phyloP scores from a whole-genome alignment of 2,888 invertebrate species.

The Marasmarcha lunaedactyla region DNA sequence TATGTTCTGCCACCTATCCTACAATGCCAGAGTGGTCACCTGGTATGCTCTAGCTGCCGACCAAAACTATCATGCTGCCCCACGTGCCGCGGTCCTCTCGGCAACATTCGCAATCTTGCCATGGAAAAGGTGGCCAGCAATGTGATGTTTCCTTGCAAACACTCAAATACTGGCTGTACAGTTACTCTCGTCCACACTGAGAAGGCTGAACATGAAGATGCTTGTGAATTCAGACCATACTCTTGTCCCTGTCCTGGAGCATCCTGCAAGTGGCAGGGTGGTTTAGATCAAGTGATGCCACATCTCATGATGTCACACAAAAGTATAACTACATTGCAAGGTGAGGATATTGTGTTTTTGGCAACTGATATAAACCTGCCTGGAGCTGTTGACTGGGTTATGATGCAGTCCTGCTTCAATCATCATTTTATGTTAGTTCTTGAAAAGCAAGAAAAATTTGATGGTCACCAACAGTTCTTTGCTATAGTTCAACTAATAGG shows the following conservation, averaged over 20 bases:
- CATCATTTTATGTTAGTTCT: slow-evolving; percentile 99
- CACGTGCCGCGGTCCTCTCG: slow-evolving; percentile 95
- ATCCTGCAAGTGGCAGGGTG: slow-evolving; percentile 99
- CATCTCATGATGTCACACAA: slow-evolving; percentile 98
- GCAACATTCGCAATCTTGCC: slow-evolving; percentile 97
- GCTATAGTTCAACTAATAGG: slow-evolving; percentile 99
- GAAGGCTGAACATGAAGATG: slow-evolving; percentile 98
- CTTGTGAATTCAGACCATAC: slow-evolving; percentile 98
- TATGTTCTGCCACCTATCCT: slow-evolving; percentile 98
- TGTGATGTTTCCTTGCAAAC: slow-evolving; percentile 99
- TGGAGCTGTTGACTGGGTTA: slow-evolving; percentile 99
- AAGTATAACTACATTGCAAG: slow-evolving; percentile 97
- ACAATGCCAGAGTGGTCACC: slow-evolving; percentile 98
- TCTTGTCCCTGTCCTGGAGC: slow-evolving; percentile 99
- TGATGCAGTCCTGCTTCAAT: slow-evolving; percentile 99
- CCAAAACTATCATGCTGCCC: slow-evolving; percentile 98
- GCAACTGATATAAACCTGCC: slow-evolving; percentile 99
- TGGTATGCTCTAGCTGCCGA: slow-evolving; percentile 97
- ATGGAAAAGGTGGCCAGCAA: slow-evolving; percentile 99
- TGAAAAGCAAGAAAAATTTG: slow-evolving; percentile 98
- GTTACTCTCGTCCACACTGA: slow-evolving; percentile 95
- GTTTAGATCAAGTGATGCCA: slow-evolving; percentile 97
- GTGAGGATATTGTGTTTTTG: slow-evolving; percentile 99
- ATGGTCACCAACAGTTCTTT: slow-evolving; percentile 96
- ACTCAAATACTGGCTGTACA: slow-evolving; percentile 94